Evolutionary conservation across 2,888 invertebrate genomes (phyloP).

Genomic region (Macaria liturata): DNA sequence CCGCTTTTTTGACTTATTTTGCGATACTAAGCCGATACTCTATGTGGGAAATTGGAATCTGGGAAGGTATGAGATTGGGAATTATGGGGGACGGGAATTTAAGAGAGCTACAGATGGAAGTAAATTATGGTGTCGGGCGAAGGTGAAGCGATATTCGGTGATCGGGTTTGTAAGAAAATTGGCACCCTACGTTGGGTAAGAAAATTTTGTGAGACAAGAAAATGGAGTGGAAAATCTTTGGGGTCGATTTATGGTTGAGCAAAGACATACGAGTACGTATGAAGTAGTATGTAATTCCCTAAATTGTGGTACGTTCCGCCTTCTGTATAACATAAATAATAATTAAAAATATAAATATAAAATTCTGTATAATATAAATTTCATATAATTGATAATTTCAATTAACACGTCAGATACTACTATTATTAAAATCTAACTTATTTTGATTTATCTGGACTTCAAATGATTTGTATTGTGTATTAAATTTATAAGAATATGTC

Average conservation of each 20-base stretch:
- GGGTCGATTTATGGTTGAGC: background rate
- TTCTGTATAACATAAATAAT: too few species aligned
- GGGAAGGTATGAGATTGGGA: constrained; percentile 45
- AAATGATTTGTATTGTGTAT: too few species aligned
- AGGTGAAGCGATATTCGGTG: constrained; percentile 17
- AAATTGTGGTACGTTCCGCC: constrained; percentile 43
- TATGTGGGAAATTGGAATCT: constrained; percentile 56
- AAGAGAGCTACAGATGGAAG: constrained; percentile 28
- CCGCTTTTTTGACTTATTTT: constrained; percentile 53
- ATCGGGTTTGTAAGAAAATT: constrained; percentile 15
- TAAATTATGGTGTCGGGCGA: constrained; percentile 25
- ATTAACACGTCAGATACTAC: constrained; percentile 58
- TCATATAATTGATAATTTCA: constrained; percentile 64
- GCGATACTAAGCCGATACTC: constrained; percentile 51
- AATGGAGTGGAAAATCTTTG: background rate
- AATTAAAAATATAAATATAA: too few species aligned
- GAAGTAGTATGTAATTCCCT: constrained; percentile 43
- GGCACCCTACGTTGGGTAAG: constrained; percentile 4
- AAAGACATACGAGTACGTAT: background rate
- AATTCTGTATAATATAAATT: too few species aligned
- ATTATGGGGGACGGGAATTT: constrained; percentile 33
- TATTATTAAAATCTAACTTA: too few species aligned
- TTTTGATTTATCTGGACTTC: too few species aligned
- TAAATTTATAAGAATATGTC: too few species aligned
- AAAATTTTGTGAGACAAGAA: background rate